Conservation (phyloP, 2,113 vertebrate genomes). For the Geococcyx californianus region DNA sequence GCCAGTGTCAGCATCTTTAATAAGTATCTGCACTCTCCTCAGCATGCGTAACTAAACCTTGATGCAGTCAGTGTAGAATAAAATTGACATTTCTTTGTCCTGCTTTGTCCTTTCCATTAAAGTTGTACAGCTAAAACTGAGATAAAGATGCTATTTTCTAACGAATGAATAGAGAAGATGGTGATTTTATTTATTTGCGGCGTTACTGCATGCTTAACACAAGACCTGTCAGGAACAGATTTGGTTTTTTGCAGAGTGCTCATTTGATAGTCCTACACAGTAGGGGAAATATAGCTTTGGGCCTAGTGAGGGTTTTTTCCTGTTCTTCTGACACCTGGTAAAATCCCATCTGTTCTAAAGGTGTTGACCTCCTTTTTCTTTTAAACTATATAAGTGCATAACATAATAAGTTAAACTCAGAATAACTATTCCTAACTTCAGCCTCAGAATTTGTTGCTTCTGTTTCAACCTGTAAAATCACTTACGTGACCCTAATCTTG, state of each 20-base stretch:
- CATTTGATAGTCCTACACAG: background rate
- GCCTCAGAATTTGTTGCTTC: background rate
- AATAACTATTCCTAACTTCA: background rate
- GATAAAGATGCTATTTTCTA: background rate
- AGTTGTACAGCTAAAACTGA: background rate
- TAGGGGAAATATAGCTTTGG: background rate
- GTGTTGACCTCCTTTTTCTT: background rate
- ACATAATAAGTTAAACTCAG: background rate
- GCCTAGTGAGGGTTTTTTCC: background rate
- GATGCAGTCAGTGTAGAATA: background rate
- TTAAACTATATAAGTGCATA: background rate
- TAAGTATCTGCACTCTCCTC: conserved; percentile 22
- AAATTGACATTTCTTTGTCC: conserved; percentile 23
- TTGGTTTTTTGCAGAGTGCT: background rate
- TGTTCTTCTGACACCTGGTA: background rate
- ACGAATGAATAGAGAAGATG: background rate
- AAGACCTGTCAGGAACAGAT: background rate
- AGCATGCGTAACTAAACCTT: conserved; percentile 16
- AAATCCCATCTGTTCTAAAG: background rate
- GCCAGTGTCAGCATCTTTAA: conserved; percentile 55
- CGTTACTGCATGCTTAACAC: background rate
- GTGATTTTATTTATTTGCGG: background rate
- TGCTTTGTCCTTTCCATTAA: background rate
- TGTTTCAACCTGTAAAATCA: background rate
- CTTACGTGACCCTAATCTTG: background rate